Base-by-base conservation (phyloP, 1,140 invertebrate genomes). In the Leptestheria dahalacensis region DNA sequence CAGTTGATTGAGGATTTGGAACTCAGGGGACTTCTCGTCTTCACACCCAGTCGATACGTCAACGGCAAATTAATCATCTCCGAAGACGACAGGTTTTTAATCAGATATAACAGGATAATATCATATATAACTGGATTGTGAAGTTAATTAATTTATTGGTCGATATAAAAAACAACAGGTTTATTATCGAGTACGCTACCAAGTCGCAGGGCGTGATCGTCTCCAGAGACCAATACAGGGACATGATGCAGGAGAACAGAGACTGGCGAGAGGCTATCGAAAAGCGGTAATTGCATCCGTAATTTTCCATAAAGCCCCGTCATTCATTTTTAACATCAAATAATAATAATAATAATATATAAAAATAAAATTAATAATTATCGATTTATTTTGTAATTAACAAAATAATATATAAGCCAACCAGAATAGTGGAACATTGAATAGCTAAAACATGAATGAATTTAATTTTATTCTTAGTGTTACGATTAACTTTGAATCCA, bases 201-300 rank as follows among this genome's bases (percentile, higher is more conserved):
- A 61, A 65, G 51, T 68, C 68, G 46, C 69, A 70, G 59, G 72
- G 68, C 23, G 66, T 73, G 15, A 66, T 74, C 48, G 67, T 74
- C n/a, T 72, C 71, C 4, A 72, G 72, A 63, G 72, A 74, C 54
- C 69, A 72, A 61, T 74, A 70, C 60, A 58, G 69, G 56, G 72
- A 74, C 59, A 54, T 73, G 2, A 64, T 69, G 55, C 12, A 54
- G 11, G 69, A 72, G 56, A 69, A 66, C 25, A 62, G 67, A 20
- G 67, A 69, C 23, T 75, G 65, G 61, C 68, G 67, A 56, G 66
- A 67, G 59, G 68, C 72, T 10, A 52, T 63, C 25, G 25, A 61
- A 21, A n/a, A 57, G 20, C 60, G 62, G 62, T n/a, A n/a, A n/a
- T n/a, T n/a, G n/a, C n/a, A n/a, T n/a, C n/a, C n/a, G n/a, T n/a